phyloP scores from a whole-genome alignment of 37 sponge, comb jelly and placozoan species.

The Oopsacas minuta region DNA sequence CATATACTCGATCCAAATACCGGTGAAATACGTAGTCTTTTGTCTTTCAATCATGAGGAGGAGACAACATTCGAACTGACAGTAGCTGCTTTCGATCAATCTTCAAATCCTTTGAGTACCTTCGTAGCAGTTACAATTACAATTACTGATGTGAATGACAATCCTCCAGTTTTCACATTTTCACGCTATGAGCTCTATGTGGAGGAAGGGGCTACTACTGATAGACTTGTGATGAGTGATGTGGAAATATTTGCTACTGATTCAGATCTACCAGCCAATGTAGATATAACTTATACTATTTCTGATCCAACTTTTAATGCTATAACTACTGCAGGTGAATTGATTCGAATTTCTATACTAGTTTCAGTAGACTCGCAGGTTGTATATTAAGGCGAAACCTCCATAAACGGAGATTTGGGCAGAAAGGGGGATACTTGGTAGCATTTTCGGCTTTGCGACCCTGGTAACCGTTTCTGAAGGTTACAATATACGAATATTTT shows the following conservation, averaged over 20 bases:
- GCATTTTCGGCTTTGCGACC: too few relatives aligned
- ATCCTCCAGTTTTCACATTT: background rate
- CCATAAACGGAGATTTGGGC: too few relatives aligned
- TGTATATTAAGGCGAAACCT: too few relatives aligned
- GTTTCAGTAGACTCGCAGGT: too few relatives aligned
- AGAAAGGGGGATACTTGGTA: too few relatives aligned
- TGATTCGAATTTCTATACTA: too few relatives aligned
- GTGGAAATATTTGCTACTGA: background rate
- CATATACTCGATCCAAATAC: background rate
- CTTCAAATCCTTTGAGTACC: background rate
- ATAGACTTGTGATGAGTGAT: background rate
- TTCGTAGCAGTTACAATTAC: background rate
- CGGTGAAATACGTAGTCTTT: background rate
- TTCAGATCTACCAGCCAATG: background rate
- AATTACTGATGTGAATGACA: background rate
- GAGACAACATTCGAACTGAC: background rate
- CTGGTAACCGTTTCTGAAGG: too few relatives aligned
- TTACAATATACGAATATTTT: too few relatives aligned
- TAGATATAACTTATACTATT: background rate
- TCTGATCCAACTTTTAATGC: background rate
- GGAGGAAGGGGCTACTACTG: background rate
- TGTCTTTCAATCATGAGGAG: background rate
- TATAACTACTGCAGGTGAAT: background rate
- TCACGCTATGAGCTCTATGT: background rate
- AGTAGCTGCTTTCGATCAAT: background rate